Evolutionary conservation across 2,113 vertebrate genomes (phyloP).

Genomic region (Coracopsis vasa): DNA sequence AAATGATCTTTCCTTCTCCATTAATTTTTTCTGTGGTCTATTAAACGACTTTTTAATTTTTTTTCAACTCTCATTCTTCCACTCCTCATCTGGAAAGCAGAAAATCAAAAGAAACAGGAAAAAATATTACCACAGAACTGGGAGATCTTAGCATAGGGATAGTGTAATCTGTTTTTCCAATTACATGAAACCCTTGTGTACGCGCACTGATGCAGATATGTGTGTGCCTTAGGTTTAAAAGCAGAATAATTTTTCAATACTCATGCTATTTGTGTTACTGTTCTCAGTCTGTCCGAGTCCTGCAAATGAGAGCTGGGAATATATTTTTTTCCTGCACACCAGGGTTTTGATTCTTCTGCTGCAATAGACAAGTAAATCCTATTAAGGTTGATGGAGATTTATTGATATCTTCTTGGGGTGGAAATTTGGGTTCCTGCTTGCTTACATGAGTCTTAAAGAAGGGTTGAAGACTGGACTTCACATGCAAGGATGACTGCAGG

Average conservation of each 20-base stretch:
- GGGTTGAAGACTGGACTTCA: neutral
- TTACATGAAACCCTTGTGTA: neutral
- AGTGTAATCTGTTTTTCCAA: constrained; percentile 46
- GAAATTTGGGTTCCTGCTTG: neutral
- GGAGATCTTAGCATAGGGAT: neutral
- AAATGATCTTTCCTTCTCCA: neutral
- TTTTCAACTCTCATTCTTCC: neutral
- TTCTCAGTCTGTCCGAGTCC: neutral
- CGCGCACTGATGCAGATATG: neutral
- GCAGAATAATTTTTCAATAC: neutral
- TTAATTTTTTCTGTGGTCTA: constrained; percentile 33
- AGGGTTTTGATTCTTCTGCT: neutral
- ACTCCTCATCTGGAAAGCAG: constrained; percentile 40
- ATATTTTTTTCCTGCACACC: neutral
- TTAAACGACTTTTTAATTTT: constrained; percentile 12
- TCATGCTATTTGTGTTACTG: neutral
- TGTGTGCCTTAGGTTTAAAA: neutral
- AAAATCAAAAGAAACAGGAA: neutral
- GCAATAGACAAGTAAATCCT: neutral
- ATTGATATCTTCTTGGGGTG: neutral
- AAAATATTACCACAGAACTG: constrained; percentile 18
- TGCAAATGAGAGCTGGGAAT: neutral
- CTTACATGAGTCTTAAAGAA: neutral
- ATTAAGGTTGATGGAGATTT: neutral
- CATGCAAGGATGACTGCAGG: neutral